phyloP scores from a whole-genome alignment of 2,888 invertebrate genomes.

The Drosophila birchii region DNA sequence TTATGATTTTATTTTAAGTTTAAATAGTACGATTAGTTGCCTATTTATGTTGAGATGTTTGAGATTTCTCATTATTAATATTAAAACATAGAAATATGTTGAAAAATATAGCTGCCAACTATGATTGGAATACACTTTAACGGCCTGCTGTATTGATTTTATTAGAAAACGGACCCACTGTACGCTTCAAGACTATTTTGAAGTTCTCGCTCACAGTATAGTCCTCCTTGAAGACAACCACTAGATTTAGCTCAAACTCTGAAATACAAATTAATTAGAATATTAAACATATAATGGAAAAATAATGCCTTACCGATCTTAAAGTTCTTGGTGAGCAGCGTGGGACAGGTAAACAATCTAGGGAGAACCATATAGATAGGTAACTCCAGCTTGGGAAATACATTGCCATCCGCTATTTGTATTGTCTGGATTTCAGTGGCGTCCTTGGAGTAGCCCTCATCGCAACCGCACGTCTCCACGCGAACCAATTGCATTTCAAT shows the following conservation, averaged over 20 bases:
- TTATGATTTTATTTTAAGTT: background rate
- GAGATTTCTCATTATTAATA: background rate
- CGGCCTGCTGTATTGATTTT: constrained; percentile 61
- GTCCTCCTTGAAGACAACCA: constrained; percentile 96
- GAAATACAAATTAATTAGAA: constrained; percentile 83
- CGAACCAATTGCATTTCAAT: constrained; percentile 97
- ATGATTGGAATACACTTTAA: constrained; percentile 21
- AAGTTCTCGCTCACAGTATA: constrained; percentile 98
- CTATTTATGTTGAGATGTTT: background rate
- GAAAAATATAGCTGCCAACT: constrained; percentile 17
- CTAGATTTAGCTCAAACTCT: constrained; percentile 98
- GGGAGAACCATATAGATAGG: constrained; percentile 98
- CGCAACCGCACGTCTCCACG: constrained; percentile 97
- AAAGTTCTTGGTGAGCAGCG: constrained; percentile 94
- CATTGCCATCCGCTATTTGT: constrained; percentile 97
- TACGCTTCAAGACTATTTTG: constrained; percentile 85
- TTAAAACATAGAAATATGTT: background rate
- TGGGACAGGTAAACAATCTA: constrained; percentile 97
- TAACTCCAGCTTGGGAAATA: constrained; percentile 91
- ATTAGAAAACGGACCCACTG: constrained; percentile 46
- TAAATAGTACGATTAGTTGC: constrained; percentile 2
- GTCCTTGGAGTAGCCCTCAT: constrained; percentile 96
- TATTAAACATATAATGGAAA: background rate
- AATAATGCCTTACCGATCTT: constrained; percentile 91
- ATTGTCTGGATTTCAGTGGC: constrained; percentile 99